These are phyloP conservation scores for Carassius gibelio DNA, from an alignment of 2,113 vertebrate species.

Conservation along the genomic window DNA sequence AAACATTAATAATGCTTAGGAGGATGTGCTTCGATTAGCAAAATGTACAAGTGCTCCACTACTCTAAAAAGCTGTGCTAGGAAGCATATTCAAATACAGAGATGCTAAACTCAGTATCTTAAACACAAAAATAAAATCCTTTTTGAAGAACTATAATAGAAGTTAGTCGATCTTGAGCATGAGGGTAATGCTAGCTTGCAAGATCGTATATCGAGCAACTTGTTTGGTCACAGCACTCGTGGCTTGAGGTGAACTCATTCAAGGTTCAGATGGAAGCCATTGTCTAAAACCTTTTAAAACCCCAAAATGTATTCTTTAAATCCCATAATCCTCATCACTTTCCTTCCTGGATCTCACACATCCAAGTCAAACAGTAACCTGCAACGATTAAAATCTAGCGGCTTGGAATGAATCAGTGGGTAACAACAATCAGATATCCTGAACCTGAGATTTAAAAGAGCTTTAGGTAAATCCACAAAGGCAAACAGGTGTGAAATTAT, in stretches of 20 bases:
- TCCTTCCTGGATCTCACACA: neutral
- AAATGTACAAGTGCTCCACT: constrained; percentile 41
- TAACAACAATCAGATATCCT: constrained; percentile 28
- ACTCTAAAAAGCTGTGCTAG: constrained; percentile 32
- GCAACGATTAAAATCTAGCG: constrained; percentile 17
- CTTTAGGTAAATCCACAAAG: constrained; percentile 39
- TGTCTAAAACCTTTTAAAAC: neutral
- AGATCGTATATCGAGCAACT: constrained; percentile 3
- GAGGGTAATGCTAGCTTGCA: neutral
- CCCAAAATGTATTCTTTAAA: neutral
- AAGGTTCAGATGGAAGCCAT: neutral
- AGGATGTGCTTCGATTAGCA: constrained; percentile 38
- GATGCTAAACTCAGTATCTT: constrained; percentile 7
- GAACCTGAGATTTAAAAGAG: constrained; percentile 46
- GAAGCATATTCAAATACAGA: constrained; percentile 37
- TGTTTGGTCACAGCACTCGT: neutral
- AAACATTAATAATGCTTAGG: constrained; percentile 37
- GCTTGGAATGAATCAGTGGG: constrained; percentile 26
- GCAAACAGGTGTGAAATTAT: constrained; percentile 37
- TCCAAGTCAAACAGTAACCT: constrained; percentile 17
- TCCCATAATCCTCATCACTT: constrained; percentile 2
- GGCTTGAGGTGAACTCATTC: constrained; percentile 20
- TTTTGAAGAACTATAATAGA: constrained; percentile 1
- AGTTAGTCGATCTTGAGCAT: constrained; percentile 12
- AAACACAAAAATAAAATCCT: neutral